Evolutionary conservation across 2,113 vertebrate species (phyloP).

Genomic region (Ceyx margarethae): DNA sequence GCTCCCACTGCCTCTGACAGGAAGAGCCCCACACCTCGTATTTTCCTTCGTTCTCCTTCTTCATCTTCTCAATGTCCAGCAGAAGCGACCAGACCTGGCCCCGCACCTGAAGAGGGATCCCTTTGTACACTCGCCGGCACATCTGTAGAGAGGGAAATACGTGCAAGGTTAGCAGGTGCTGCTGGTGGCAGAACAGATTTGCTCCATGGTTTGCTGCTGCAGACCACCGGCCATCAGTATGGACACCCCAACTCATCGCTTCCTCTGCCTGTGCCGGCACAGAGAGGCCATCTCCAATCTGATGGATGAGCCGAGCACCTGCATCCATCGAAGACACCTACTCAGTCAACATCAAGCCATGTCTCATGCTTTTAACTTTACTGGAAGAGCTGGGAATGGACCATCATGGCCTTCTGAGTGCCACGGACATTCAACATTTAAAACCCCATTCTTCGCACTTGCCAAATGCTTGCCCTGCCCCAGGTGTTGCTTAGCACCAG

Average conservation of each 20-base stretch:
- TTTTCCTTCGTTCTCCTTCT: conserved; percentile 83
- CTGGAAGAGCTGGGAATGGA: background rate
- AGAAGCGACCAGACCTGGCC: conserved; percentile 89
- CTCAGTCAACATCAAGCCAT: background rate
- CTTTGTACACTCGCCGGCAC: conserved; percentile 90
- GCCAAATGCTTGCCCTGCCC: background rate
- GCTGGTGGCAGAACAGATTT: background rate
- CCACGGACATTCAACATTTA: background rate
- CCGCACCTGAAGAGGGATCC: conserved; percentile 89
- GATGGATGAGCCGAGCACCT: background rate
- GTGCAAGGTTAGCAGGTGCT: background rate
- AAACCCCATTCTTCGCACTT: background rate
- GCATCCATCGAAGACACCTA: background rate
- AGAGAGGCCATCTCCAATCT: background rate
- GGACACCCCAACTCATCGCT: background rate
- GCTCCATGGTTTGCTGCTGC: background rate
- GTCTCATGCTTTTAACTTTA: background rate
- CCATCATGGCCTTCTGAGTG: background rate
- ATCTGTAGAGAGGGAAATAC: conserved; percentile 67
- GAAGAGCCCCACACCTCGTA: conserved; percentile 69
- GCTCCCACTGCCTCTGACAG: background rate
- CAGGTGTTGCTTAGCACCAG: background rate
- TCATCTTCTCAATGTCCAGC: conserved; percentile 84
- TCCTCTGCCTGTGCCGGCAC: accelerated
- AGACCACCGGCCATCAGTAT: background rate